Conservation (phyloP, 2,113 vertebrate species). For the Microcebus ravelobensis region DNA sequence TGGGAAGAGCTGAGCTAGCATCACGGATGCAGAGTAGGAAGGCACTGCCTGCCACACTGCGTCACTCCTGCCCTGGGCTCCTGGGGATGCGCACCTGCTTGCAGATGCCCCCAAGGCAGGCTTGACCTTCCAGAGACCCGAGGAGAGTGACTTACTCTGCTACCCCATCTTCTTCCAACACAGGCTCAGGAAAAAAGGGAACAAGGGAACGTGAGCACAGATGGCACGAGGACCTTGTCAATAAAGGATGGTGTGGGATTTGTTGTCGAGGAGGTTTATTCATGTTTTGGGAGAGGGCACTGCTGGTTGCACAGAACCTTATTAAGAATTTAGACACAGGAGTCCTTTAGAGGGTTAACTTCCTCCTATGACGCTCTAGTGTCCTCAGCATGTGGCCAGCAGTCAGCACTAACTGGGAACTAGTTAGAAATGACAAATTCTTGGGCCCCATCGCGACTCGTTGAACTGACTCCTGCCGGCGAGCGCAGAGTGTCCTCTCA, state of each 20-base stretch:
- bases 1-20: not conserved
- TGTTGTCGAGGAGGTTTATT: not conserved
- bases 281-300: not conserved
- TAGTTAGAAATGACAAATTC: not conserved
- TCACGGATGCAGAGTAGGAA: not conserved
- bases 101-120: not conserved
- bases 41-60: rapidly evolving
- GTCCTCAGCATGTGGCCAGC: not conserved
- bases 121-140: not conserved
- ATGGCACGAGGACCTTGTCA: rapidly evolving
- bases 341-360: too few species aligned
- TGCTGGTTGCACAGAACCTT: not conserved
- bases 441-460: not conserved
- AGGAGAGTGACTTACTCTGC: not conserved
- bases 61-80: not conserved
- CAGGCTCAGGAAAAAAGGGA: not conserved
- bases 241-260: not conserved
- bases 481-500: not conserved
- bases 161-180: not conserved
- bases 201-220: too few species aligned
- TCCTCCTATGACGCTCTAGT: too few species aligned
- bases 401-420: not conserved
- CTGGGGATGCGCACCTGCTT: not conserved
- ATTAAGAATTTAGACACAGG: not conserved
- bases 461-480: not conserved